Conservation (phyloP, 1,140 invertebrate species). For the Uloborus diversus region DNA sequence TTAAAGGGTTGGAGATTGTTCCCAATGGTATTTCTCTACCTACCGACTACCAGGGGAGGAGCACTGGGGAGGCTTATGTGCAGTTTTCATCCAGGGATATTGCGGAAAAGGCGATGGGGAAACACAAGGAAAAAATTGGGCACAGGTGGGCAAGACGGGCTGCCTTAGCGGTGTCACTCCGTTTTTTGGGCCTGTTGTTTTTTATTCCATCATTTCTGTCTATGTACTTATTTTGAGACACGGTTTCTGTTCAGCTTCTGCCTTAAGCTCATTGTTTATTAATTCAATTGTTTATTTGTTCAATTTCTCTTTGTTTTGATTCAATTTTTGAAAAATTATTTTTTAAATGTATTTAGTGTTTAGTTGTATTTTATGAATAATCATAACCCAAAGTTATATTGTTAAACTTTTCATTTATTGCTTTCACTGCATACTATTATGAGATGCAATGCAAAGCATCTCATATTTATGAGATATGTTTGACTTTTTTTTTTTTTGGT, state of each 20-base stretch:
- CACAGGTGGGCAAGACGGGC: slow-evolving; percentile 80
- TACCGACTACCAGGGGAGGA: slow-evolving; percentile 92
- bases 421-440: no score
- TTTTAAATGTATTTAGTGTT: no score
- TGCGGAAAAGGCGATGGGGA: slow-evolving; percentile 93
- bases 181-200: slow-evolving; percentile 36
- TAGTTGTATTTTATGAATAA: no score
- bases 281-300: background rate
- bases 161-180: slow-evolving; percentile 23
- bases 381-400: no score
- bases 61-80: slow-evolving; percentile 97
- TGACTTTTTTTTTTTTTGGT: no score
- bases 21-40: slow-evolving; percentile 94
- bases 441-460: no score
- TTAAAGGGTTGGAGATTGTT: slow-evolving; percentile 93
- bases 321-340: no score
- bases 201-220: slow-evolving; percentile 29
- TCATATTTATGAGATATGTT: no score
- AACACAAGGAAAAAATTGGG: slow-evolving; percentile 99
- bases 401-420: no score
- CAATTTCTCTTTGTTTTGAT: no score
- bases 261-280: background rate
- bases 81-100: slow-evolving; percentile 94
- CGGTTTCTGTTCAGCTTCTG: slow-evolving; percentile 38
- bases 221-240: background rate